These are phyloP conservation scores for Poeciliopsis presidionis DNA, from an alignment of 2,797 vertebrate species.

Conservation along the genomic window DNA sequence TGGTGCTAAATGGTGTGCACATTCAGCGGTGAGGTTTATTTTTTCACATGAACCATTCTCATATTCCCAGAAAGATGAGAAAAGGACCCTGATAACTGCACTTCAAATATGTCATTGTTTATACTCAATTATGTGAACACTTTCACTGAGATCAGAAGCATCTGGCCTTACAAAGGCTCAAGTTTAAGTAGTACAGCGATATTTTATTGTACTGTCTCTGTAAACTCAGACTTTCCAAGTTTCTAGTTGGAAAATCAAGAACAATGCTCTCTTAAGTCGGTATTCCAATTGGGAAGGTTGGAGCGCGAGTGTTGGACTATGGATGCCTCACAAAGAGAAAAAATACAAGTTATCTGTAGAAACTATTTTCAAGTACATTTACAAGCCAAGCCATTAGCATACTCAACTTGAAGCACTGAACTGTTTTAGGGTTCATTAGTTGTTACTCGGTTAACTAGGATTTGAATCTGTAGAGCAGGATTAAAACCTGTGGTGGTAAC, in stretches of 20 bases:
- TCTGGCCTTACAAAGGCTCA: neutral
- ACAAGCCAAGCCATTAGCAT: neutral
- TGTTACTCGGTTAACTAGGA: neutral
- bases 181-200: neutral
- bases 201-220: neutral
- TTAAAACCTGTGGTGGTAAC: neutral
- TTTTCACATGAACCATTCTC: constrained; percentile 54
- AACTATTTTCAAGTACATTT: neutral
- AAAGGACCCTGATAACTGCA: constrained; percentile 26
- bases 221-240: neutral
- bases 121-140: neutral
- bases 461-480: neutral
- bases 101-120: constrained; percentile 18
- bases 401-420: neutral
- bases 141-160: neutral
- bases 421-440: neutral
- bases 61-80: constrained; percentile 36
- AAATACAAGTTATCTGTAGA: neutral
- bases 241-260: neutral
- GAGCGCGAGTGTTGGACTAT: neutral
- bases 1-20: constrained; percentile 68
- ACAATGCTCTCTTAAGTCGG: neutral
- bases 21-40: constrained; percentile 48
- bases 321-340: neutral
- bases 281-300: neutral